These are phyloP conservation scores for Penaeus chinensis DNA, from an alignment of 1,140 invertebrate genomes.

Conservation along the genomic window DNA sequence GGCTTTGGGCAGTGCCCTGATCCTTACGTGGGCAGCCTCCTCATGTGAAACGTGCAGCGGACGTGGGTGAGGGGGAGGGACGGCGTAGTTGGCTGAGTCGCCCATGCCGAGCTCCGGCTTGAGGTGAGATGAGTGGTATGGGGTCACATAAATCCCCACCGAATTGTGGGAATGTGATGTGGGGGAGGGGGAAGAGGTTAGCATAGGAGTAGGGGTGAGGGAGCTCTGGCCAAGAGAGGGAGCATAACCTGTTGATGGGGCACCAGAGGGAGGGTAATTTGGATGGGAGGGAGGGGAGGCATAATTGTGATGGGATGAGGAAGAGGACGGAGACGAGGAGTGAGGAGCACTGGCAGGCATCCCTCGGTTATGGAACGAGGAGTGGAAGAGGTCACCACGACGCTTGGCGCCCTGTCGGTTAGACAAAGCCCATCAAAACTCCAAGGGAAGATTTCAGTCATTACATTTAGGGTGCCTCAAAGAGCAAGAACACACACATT, in stretches of 20 bases:
- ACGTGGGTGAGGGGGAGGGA: conserved; percentile 52
- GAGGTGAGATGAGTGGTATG: conserved; percentile 15
- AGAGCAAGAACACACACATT: too few species aligned
- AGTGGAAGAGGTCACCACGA: conserved; percentile 52
- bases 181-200: conserved; percentile 35
- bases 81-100: conserved; percentile 50
- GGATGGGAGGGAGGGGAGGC: not conserved
- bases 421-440: conserved; percentile 18
- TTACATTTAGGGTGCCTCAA: too few species aligned
- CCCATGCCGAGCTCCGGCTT: conserved; percentile 6
- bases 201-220: conserved; percentile 18
- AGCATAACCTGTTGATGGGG: not conserved
- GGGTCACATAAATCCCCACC: not conserved
- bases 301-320: not conserved
- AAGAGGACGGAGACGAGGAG: conserved; percentile 28
- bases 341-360: conserved; percentile 13
- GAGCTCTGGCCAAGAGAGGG: not conserved
- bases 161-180: conserved; percentile 22
- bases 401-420: conserved; percentile 54
- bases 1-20: not conserved
- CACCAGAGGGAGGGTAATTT: not conserved
- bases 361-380: conserved; percentile 48
- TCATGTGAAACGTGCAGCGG: conserved; percentile 33
- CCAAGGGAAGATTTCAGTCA: too few species aligned
- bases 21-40: conserved; percentile 44